Evolutionary conservation across 1,140 invertebrate species (phyloP), one percentile per base, ranked within the genome.

Genomic region (Dendroctonus ponderosae): DNA sequence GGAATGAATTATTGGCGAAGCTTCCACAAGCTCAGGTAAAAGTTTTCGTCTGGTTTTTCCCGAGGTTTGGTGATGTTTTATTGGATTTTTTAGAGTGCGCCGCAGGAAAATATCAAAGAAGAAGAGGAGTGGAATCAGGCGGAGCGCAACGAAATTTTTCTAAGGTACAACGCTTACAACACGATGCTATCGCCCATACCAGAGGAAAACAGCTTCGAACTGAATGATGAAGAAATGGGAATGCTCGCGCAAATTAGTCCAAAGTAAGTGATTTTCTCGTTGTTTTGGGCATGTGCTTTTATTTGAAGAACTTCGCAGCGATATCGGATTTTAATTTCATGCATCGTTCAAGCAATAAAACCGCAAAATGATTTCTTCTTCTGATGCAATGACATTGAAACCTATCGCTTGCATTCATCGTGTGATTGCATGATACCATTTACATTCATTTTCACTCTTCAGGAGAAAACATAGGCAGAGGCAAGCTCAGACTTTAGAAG

Each of bases 1-100:
- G 88, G 68, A 89, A 87, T 71, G 88, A 90, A 76, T 76, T 90
- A 49, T 80, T 84, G 70, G 82, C 87, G 53, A 91, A 90, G 77
- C 78, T 91, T 63, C 87, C 88, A 46, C 80, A 85, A 68, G 87
- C 86, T 6, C 86, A 88, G 73, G 86, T 86, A 66, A 5, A 42
- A 4, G 8, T 68, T 11, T 46, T 46, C 44, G 8, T 1, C 26
- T 26, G 26, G 26, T 46, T 46, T 11, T 12, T 46, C 8, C 12
- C 44, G 8, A 46, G 4, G 44, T 46, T 4, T 46, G 1, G 1
- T 46, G 4, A 46, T 46, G 44, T 46, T 46, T 46, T 11, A 4
- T 4, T 12, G 9, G 44, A 39, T 56, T 40, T 56, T 59, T 43
- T 43, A 66, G 64, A 57, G 54, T n/a, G 58, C 50, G 2, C 46